phyloP scores from a whole-genome alignment of 2,797 vertebrate species.

The Potorous gilbertii region DNA sequence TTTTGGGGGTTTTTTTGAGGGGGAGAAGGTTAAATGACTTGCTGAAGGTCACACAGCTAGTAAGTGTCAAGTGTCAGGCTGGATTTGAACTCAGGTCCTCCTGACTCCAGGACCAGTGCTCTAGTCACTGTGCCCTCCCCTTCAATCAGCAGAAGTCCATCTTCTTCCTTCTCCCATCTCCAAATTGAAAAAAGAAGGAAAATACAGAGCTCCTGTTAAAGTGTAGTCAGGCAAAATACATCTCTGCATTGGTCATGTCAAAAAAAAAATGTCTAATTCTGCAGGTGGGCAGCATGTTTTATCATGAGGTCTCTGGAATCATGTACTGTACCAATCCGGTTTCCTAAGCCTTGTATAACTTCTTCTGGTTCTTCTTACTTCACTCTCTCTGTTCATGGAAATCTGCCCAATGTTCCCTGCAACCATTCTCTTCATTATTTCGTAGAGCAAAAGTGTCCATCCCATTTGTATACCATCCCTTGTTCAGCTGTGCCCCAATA shows the following conservation, averaged over 20 bases:
- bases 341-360: background rate
- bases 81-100: too few species aligned
- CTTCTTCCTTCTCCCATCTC: background rate
- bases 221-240: background rate
- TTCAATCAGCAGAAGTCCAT: background rate
- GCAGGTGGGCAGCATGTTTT: background rate
- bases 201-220: background rate
- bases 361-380: background rate
- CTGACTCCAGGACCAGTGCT: too few species aligned
- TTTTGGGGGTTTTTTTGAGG: background rate
- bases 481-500: background rate
- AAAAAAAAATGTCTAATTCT: background rate
- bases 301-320: background rate
- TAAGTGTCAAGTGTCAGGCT: too few species aligned
- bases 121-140: too few species aligned
- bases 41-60: too few species aligned
- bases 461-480: background rate
- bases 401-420: background rate
- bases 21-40: too few species aligned
- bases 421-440: background rate
- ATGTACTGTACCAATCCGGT: too few species aligned
- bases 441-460: too few species aligned
- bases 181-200: background rate
- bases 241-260: background rate
- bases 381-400: background rate